Evolutionary conservation across 1,140 invertebrate genomes (phyloP).

Genomic region (Eumeta japonica): DNA sequence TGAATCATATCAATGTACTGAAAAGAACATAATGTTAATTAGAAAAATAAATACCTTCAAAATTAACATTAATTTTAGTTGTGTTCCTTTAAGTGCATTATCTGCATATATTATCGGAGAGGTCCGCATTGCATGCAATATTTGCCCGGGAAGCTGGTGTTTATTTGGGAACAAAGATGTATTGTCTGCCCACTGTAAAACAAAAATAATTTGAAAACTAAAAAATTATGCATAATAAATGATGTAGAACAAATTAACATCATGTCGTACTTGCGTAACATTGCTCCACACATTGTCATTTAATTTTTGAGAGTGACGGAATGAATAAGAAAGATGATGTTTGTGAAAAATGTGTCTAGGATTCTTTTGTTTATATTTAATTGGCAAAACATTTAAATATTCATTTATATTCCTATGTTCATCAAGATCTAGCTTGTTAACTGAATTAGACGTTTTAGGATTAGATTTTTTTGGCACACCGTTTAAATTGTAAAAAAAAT

Average conservation of each 20-base stretch:
- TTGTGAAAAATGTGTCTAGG: no score
- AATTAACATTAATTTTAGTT: constrained; percentile 81
- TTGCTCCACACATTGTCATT: not conserved
- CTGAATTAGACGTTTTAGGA: no score
- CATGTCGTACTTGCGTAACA: not conserved
- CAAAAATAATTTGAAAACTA: constrained; percentile 9
- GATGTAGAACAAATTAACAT: constrained; percentile 1
- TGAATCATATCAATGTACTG: constrained; percentile 2
- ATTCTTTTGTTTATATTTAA: constrained; percentile 35
- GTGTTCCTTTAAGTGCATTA: constrained; percentile 79
- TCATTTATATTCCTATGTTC: not conserved
- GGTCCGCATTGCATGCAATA: constrained; percentile 69
- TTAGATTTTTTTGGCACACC: constrained; percentile 25
- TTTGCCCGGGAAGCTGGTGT: constrained; percentile 66
- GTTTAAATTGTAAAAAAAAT: constrained; percentile 43
- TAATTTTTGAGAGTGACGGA: no score
- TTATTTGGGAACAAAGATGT: constrained; percentile 66
- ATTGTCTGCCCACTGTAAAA: constrained; percentile 67
- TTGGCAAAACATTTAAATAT: constrained; percentile 22
- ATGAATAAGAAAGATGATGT: no score
- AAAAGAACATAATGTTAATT: constrained; percentile 4
- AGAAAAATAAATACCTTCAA: constrained; percentile 59
- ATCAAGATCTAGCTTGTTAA: no score
- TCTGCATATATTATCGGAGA: constrained; percentile 73
- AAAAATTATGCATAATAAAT: constrained; percentile 6